Evolutionary conservation across 1,140 invertebrate genomes (phyloP), one percentile per base, ranked within the genome.

Genomic region (Apis laboriosa): DNA sequence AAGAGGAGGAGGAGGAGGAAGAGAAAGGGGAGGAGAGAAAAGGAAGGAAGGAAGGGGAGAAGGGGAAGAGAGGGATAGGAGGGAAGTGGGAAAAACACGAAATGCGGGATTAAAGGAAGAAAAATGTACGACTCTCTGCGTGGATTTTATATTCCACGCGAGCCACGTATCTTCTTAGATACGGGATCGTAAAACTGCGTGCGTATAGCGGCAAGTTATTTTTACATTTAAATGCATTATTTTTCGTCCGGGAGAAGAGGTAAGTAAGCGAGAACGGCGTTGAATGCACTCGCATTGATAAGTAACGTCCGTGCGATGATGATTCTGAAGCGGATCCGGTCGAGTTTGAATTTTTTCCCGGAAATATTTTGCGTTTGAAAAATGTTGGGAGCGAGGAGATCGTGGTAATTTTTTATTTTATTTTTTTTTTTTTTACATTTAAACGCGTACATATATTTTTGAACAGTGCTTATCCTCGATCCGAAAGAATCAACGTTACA

Each of bases 101-200:
- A 67, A 55, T 13, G 75, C 49, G 13, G 51, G 63, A 77, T 53
- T 43, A 55, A 77, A 67, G 61, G 61, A 77, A 77, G 43, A 66
- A 2, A 77, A 77, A 73, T 73, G 71, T 34, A 58, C 53, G 71
- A 58, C 49, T 24, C 71, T 58, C 28, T 15, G 71, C 53, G 71
- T 56, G 71, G 71, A 73, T 73, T 72, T 73, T 73, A 73, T 73
- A 73, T 43, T 73, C 55, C 70, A 72, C 70, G 53, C 70, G 70
- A 72, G 34, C 68, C n/a, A 19, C 53, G 71, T 73, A 73, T 73
- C 55, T 73, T 58, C 53, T 58, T 56, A 73, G 55, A 73, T 34
- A 0, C 71, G 9, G 19, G 28, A 73, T 73, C 71, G 73, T 49
- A 60, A 75, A 75, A 75, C 73, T 24, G 58, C 56, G 21, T 61